Evolutionary conservation across 2,113 vertebrate species (phyloP).

Genomic region (Corythoichthys intestinalis): DNA sequence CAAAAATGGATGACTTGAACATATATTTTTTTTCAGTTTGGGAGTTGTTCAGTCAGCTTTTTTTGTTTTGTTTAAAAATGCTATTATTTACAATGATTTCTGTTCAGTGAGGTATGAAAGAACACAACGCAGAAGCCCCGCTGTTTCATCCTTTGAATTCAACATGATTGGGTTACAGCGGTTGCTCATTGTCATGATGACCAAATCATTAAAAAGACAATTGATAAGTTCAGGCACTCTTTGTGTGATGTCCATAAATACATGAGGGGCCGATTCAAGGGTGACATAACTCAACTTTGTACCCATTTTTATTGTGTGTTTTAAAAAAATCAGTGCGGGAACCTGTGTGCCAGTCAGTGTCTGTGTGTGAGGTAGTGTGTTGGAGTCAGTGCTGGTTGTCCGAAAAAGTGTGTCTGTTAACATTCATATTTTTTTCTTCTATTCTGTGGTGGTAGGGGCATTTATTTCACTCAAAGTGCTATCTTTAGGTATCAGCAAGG

Average conservation of each 20-base stretch:
- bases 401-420: slow-evolving; percentile 43
- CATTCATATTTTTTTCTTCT: slow-evolving; percentile 53
- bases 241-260: slow-evolving; percentile 8
- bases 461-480: slow-evolving; percentile 63
- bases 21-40: slow-evolving; percentile 45
- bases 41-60: slow-evolving; percentile 52
- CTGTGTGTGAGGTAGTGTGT: slow-evolving; percentile 76
- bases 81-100: slow-evolving; percentile 62
- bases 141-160: slow-evolving; percentile 51
- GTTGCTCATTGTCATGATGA: slow-evolving; percentile 9
- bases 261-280: not conserved
- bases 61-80: slow-evolving; percentile 41
- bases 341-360: slow-evolving; percentile 57
- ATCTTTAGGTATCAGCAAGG: slow-evolving; percentile 55
- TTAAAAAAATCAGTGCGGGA: slow-evolving; percentile 43
- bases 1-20: slow-evolving; percentile 44
- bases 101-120: slow-evolving; percentile 25
- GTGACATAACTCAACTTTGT: slow-evolving; percentile 1
- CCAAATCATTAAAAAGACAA: slow-evolving; percentile 2
- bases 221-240: slow-evolving; percentile 28
- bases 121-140: slow-evolving; percentile 13
- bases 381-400: slow-evolving; percentile 73
- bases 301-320: slow-evolving; percentile 9
- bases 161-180: slow-evolving; percentile 12
- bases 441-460: slow-evolving; percentile 5